Conservation (phyloP, 2,797 vertebrate species). For the Pseudochaenichthys georgianus region DNA sequence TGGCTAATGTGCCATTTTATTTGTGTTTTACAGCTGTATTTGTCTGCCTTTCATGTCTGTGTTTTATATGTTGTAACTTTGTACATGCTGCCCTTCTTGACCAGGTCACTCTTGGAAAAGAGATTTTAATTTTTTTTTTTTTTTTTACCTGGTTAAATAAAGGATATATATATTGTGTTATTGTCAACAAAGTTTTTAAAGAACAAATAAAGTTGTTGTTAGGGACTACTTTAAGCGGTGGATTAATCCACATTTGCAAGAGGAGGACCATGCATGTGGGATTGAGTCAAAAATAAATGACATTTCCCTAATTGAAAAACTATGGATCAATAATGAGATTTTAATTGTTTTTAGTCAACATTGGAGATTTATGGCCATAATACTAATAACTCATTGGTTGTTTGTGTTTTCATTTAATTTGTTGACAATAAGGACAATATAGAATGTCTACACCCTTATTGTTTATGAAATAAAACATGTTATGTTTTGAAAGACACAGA, state of each 20-base stretch:
- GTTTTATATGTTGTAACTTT: no score
- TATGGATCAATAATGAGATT: background rate
- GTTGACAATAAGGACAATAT: conserved; percentile 1
- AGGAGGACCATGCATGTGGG: background rate
- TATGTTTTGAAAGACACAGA: background rate
- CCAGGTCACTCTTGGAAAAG: no score
- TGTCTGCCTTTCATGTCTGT: no score
- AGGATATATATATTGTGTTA: no score
- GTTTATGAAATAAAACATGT: background rate
- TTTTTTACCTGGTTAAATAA: no score
- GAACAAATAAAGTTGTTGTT: background rate
- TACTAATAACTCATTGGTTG: no score
- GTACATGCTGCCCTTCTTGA: no score
- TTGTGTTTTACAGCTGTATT: no score
- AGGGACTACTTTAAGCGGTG: conserved; percentile 1
- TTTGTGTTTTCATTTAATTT: background rate
- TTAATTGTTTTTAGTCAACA: no score
- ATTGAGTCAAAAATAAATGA: background rate
- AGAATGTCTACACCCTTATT: background rate
- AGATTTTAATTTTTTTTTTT: no score
- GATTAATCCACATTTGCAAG: background rate
- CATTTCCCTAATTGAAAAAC: background rate
- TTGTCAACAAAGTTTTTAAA: no score
- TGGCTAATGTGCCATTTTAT: no score
- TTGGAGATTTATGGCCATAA: background rate